phyloP scores from a whole-genome alignment of 2,113 vertebrate species.

The Cnemophilus loriae region DNA sequence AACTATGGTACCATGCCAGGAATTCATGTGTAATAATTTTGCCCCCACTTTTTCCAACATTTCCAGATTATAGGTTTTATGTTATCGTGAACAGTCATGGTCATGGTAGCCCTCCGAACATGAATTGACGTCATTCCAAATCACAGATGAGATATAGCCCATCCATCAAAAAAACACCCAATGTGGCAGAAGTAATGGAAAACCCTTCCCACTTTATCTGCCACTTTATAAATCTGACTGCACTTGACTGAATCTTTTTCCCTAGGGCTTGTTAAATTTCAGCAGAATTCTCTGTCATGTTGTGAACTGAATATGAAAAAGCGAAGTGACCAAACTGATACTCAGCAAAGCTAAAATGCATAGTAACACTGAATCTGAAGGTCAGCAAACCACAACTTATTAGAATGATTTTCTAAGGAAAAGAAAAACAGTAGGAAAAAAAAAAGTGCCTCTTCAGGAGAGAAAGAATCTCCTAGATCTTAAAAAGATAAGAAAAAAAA shows the following conservation, averaged over 20 bases:
- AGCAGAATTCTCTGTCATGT: constrained; percentile 48
- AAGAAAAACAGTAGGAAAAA: background rate
- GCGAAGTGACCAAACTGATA: background rate
- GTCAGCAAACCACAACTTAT: constrained; percentile 37
- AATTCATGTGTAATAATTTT: background rate
- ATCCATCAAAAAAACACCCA: background rate
- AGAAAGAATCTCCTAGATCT: background rate
- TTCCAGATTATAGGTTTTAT: background rate
- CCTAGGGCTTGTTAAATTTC: constrained; percentile 58
- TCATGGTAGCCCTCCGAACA: background rate
- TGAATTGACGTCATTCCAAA: background rate
- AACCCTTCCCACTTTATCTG: constrained; percentile 49
- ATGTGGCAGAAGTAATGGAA: constrained; percentile 40
- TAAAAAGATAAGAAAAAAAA: background rate
- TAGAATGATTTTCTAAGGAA: constrained; percentile 48
- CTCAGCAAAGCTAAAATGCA: constrained; percentile 50
- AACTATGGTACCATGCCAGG: background rate
- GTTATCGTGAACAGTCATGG: background rate
- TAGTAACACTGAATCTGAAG: constrained; percentile 28
- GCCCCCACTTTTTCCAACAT: background rate
- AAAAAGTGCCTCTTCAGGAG: background rate
- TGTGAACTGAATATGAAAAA: constrained; percentile 54
- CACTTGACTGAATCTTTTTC: constrained; percentile 59
- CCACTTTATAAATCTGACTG: constrained; percentile 61
- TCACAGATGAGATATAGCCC: background rate